Evolutionary conservation across 1,140 invertebrate genomes (phyloP).

Genomic region (Drosophila malerkotliana): DNA sequence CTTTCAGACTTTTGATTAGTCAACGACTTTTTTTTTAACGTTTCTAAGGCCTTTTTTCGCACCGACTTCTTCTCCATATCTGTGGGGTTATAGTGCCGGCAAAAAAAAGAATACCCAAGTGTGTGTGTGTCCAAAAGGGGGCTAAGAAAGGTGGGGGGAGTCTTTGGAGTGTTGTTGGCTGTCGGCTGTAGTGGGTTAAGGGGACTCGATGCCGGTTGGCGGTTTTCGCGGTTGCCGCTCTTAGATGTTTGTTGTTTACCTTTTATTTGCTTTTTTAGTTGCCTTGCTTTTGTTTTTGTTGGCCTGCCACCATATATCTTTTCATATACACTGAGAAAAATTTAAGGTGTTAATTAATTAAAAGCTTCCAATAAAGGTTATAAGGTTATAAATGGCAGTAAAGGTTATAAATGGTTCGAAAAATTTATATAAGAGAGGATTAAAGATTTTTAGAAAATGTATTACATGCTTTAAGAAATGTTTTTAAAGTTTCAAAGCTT

Average conservation of each 20-base stretch:
- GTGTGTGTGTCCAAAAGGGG: not conserved
- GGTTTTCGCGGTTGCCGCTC: conserved; percentile 46
- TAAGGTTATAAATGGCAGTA: too few relatives aligned
- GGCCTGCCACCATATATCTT: not conserved
- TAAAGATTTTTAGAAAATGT: too few relatives aligned
- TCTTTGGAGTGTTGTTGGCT: too few relatives aligned
- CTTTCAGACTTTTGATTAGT: not conserved
- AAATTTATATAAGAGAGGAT: too few relatives aligned
- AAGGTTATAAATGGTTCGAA: too few relatives aligned
- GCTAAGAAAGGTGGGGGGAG: conserved; percentile 1
- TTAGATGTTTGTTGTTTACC: conserved; percentile 40
- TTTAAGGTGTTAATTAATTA: too few relatives aligned
- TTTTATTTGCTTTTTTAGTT: conserved; percentile 19
- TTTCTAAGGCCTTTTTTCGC: conserved; percentile 2
- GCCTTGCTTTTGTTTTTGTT: not conserved
- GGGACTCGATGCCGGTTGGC: conserved; percentile 37
- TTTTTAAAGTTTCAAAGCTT: too few relatives aligned
- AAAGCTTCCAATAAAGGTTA: too few relatives aligned
- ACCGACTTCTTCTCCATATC: conserved; percentile 3
- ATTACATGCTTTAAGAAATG: too few relatives aligned
- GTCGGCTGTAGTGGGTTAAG: conserved; percentile 20
- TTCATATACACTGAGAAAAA: not conserved
- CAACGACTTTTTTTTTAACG: not conserved
- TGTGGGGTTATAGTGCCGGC: conserved; percentile 10
- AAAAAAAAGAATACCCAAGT: not conserved